Percentiles rank a stretch among this genome's conserved stretches.
Conservation (phyloP, 2,797 vertebrate species). For the Diplodus sargus region DNA sequence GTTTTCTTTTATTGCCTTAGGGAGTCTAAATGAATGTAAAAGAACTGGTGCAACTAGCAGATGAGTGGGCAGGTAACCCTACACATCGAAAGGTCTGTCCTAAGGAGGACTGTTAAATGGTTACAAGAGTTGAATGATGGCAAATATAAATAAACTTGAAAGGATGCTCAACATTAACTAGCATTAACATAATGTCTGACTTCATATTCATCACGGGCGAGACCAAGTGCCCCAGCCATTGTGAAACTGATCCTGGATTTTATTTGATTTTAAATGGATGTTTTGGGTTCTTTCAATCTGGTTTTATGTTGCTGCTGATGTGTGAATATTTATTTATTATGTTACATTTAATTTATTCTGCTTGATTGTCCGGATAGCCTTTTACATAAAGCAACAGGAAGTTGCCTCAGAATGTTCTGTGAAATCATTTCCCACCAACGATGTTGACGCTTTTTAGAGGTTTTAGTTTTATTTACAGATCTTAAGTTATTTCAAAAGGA, state of each 20-base stretch:
- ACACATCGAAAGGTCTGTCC: constrained; percentile 23
- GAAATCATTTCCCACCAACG: constrained; percentile 34
- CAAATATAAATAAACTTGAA: constrained; percentile 40
- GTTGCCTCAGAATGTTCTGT: constrained; percentile 48
- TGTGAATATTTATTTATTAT: constrained; percentile 49
- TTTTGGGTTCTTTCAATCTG: constrained; percentile 9
- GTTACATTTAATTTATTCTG: constrained; percentile 25
- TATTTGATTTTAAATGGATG: constrained; percentile 31
- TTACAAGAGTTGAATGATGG: constrained; percentile 29
- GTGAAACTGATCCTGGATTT: constrained; percentile 32
- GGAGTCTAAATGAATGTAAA: constrained; percentile 92
- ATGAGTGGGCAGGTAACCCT: constrained; percentile 24
- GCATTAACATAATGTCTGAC: constrained; percentile 51
- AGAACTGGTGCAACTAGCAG: constrained; percentile 83
- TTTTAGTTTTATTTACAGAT: constrained; percentile 60
- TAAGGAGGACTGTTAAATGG: constrained; percentile 39
- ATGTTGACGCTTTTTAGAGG: constrained; percentile 30
- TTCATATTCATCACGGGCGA: constrained; percentile 42
- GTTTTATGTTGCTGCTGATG: constrained; percentile 57
- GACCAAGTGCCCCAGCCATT: constrained; percentile 38
- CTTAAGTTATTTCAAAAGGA: constrained; percentile 44
- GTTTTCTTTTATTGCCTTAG: constrained; percentile 80
- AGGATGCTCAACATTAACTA: constrained; percentile 41
- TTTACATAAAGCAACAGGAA: constrained; percentile 41
- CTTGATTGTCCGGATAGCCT: constrained; percentile 42